phyloP scores from a whole-genome alignment of 2,888 invertebrate genomes.

The Tromatobia lineatoria region DNA sequence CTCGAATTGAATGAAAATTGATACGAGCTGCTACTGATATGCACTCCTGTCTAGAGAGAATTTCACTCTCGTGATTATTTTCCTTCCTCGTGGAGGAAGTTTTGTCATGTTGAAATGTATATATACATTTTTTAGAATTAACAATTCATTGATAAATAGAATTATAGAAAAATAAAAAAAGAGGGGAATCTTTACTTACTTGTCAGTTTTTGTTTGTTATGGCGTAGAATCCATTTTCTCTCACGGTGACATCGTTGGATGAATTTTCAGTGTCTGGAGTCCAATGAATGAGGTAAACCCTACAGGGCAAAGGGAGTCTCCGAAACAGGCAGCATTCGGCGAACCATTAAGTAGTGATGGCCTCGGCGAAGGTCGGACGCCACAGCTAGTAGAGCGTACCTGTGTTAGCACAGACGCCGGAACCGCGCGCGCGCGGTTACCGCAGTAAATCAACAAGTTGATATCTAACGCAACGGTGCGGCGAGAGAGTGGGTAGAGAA shows the following conservation, averaged over 20 bases:
- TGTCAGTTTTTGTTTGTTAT: too few relatives aligned
- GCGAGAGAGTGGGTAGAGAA: constrained; percentile 31
- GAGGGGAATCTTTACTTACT: too few relatives aligned
- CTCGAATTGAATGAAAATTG: constrained; percentile 11
- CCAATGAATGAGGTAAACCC: constrained; percentile 16
- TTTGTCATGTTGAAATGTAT: too few relatives aligned
- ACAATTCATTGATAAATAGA: too few relatives aligned
- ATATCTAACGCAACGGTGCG: constrained; percentile 74
- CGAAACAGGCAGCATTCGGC: constrained; percentile 40
- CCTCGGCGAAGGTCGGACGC: constrained; percentile 74
- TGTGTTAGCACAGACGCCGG: constrained; percentile 60
- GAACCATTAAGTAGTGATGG: constrained; percentile 75
- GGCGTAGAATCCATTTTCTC: not conserved
- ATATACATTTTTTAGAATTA: too few relatives aligned
- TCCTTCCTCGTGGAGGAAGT: not conserved
- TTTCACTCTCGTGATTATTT: constrained; percentile 14
- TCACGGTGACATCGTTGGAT: not conserved
- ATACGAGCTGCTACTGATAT: not conserved
- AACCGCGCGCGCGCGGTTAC: constrained; percentile 71
- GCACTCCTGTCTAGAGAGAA: not conserved
- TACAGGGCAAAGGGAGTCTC: constrained; percentile 16
- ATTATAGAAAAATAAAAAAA: too few relatives aligned
- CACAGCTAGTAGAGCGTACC: constrained; percentile 75
- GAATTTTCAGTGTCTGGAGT: constrained; percentile 9
- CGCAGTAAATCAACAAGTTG: constrained; percentile 84